Evolutionary conservation across 2,888 invertebrate species (phyloP), one percentile per base, ranked within the genome.

Genomic region (Lumbricus terrestris): DNA sequence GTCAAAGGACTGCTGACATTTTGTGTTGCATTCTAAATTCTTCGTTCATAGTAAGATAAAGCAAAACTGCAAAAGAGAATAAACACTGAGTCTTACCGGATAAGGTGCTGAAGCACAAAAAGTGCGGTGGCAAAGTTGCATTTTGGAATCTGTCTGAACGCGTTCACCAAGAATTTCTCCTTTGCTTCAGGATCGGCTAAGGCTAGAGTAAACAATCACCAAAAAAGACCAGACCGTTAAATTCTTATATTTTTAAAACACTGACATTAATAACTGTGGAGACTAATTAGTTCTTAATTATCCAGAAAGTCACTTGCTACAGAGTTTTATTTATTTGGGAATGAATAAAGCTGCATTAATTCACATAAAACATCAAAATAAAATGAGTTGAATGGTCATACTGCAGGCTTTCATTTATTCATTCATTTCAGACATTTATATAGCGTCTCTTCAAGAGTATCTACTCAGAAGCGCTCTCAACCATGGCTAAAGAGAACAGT

Each of bases 91-190:
- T 88, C 69, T n/a, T 38, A 97, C 97, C 96, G 97, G 93, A 97
- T 96, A 93, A 98, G 96, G 96, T 98, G 98, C 93, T 97, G 97
- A 91, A 98, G 96, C 92, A 98, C 96, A 94, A 97, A 97, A 93
- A 97, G 97, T 92, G 98, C 97, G 90, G 97, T 97, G 93, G 97
- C 97, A 95, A 97, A 97, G 95, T 98, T 98, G 92, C 97, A 97
- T 93, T 96, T 96, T 20, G 98, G 98, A 92, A 98, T 96, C 93
- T 97, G 96, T 91, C 97, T 96, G 94, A 97, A 97, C 92, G 97
- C 96, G 90, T 96, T 96, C 88, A 97, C 93, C 93, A 96, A 93
- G 47, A 94, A 94, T 88, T 94, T 95, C 91, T 94, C 94, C 92
- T 95, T 95, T 54, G 94, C 94, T 91, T 95, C 95, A n/a, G 93